Evolutionary conservation across 2,797 vertebrate species (phyloP).

Genomic region (Channallabes apus): DNA sequence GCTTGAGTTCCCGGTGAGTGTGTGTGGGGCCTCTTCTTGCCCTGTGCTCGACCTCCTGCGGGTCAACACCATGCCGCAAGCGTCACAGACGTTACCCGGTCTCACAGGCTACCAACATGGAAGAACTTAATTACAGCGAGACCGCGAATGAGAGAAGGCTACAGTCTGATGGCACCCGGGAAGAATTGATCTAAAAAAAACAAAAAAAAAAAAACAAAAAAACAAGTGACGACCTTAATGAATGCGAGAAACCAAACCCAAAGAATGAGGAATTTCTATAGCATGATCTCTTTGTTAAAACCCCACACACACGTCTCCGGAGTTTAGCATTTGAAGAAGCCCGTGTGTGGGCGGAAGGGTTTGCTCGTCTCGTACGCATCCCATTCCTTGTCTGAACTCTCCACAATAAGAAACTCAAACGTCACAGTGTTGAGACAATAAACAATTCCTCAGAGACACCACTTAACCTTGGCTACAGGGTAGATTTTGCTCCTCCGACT

Average conservation of each 20-base stretch:
- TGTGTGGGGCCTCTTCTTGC: not conserved
- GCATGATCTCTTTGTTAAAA: too few relatives aligned
- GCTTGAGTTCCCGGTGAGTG: not conserved
- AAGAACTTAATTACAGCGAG: not conserved
- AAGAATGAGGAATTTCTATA: too few relatives aligned
- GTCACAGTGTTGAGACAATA: slow-evolving; percentile 53
- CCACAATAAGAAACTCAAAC: slow-evolving; percentile 41
- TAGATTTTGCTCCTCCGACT: slow-evolving; percentile 56
- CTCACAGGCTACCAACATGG: not conserved
- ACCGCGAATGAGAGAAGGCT: too few relatives aligned
- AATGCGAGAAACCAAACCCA: not conserved
- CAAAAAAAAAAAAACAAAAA: not conserved
- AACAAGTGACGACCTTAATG: not conserved
- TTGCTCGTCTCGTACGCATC: too few relatives aligned
- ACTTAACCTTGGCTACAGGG: slow-evolving; percentile 60
- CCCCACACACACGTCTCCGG: too few relatives aligned
- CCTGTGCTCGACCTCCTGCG: not conserved
- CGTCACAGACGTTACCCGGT: too few relatives aligned
- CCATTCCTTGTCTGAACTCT: not conserved
- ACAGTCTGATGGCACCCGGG: not conserved
- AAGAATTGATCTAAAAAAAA: not conserved
- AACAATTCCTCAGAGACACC: slow-evolving; percentile 53
- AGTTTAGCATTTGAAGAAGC: too few relatives aligned
- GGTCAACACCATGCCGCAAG: not conserved
- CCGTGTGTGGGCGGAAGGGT: not conserved